A percentile compares a stretch with the other conserved stretches of the same genome.
Conservation (phyloP, 2,113 vertebrate species). For the Sphyrna mokarran region DNA sequence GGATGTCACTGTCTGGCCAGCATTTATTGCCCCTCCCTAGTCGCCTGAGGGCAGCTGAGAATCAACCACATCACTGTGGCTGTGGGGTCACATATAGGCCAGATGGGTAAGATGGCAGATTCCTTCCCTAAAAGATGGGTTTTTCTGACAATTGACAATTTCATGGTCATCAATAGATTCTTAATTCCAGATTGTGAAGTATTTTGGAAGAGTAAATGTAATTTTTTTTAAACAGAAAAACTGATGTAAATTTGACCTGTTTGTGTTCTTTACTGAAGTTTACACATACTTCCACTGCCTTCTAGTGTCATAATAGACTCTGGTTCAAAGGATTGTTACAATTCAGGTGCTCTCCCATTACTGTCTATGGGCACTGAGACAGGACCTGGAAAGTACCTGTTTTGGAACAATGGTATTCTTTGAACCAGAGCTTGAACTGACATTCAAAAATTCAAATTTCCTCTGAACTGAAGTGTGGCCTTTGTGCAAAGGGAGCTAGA, state of each 20-base stretch:
- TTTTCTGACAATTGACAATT: too few relatives aligned
- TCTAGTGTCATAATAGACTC: not conserved
- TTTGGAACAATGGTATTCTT: too few relatives aligned
- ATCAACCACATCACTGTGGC: too few relatives aligned
- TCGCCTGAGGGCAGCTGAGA: too few relatives aligned
- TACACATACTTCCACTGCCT: not conserved
- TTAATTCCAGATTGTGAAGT: not conserved
- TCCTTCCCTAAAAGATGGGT: too few relatives aligned
- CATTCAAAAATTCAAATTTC: not conserved
- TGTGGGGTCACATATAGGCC: too few relatives aligned
- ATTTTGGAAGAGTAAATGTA: not conserved
- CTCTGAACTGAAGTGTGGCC: not conserved
- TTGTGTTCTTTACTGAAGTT: not conserved
- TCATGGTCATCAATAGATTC: too few relatives aligned
- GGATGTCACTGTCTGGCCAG: too few relatives aligned
- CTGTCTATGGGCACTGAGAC: not conserved
- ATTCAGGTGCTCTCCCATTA: not conserved
- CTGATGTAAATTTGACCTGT: not conserved
- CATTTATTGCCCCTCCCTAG: too few relatives aligned
- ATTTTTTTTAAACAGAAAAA: not conserved
- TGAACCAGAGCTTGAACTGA: too few relatives aligned
- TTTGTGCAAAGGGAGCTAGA: not conserved
- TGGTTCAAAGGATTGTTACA: not conserved
- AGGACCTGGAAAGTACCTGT: too few relatives aligned
- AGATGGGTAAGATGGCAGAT: too few relatives aligned